Conservation (phyloP, 2,113 vertebrate species). For the Misgurnus anguillicaudatus region DNA sequence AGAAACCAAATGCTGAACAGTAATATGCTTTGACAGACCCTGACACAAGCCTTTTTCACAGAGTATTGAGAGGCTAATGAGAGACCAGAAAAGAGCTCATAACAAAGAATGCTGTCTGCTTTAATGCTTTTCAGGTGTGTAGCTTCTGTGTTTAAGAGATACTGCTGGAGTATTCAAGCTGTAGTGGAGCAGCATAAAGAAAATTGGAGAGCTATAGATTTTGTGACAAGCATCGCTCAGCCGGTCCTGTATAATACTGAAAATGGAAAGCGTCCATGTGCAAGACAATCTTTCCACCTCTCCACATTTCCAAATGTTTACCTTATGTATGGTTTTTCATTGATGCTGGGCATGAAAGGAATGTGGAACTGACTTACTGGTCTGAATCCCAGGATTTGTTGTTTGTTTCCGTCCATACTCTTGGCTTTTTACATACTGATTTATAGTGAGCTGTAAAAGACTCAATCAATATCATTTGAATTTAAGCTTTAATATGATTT, state of each 20-base stretch:
- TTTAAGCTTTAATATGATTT: too few relatives aligned
- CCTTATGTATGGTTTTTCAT: slow-evolving; percentile 9
- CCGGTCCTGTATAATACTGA: slow-evolving; percentile 5
- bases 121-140: slow-evolving; percentile 29
- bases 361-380: neutral
- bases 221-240: slow-evolving; percentile 13
- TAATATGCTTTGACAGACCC: slow-evolving; percentile 7
- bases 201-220: slow-evolving; percentile 32
- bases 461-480: too few relatives aligned
- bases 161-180: neutral
- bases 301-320: neutral
- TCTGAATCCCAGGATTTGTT: slow-evolving; percentile 13
- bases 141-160: slow-evolving; percentile 9
- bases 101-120: slow-evolving; percentile 8
- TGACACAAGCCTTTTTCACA: slow-evolving; percentile 35
- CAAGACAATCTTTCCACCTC: neutral
- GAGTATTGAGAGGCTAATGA: slow-evolving; percentile 13
- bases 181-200: neutral
- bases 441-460: neutral
- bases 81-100: neutral
- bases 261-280: neutral
- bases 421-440: neutral
- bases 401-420: neutral
- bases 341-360: neutral
- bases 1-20: slow-evolving; percentile 27